Evolutionary conservation across 2,888 invertebrate genomes (phyloP), one percentile per base, ranked within the genome.

Genomic region (Drosophila kanekoi): DNA sequence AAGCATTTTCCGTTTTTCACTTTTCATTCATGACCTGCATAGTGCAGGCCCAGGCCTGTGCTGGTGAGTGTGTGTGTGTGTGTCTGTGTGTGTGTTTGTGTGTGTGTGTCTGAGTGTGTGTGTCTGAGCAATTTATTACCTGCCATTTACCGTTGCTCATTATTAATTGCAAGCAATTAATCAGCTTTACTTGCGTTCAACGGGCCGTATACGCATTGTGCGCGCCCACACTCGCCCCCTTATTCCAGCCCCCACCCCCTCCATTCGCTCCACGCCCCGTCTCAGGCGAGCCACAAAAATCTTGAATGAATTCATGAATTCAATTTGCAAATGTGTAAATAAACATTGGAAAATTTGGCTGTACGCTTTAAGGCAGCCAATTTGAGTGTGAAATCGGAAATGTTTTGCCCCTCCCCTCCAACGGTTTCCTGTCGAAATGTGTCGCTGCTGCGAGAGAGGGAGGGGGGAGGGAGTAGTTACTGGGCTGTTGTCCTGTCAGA

Each of bases 111-210:
- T 61, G 48, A 61, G 40, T 52, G 23, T 40, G 41, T 52, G 41
- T 44, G 44, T 18, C 44, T 63, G 59, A 69, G 77, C 81, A 84
- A 87, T 89, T 87, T 87, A 89, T 87, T 87, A 84, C 82, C 89
- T 87, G 89, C 85, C 89, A 89, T 84, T 84, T 85, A 74, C 79
- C 85, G 70, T 70, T 83, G 48, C 74, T 79, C 89, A 87, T 85
- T 89, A 85, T 85, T 87, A 87, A 85, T 85, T 85, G 66, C 82
- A 70, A 54, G 88, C 74, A 85, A 85, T 85, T 89, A 85, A 85
- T 85, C 89, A 85, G 79, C 59, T 87, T 72, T 75, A 62, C 81
- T 73, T 87, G 79, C 69, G 89, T 77, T 72, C 89, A 89, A 70
- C 85, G 64, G 64, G 78, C 73, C 84, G 84, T 81, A 89, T 84